These are phyloP conservation scores for Halyomorpha halys DNA, from an alignment of 1,140 invertebrate genomes.

Conservation along the genomic window DNA sequence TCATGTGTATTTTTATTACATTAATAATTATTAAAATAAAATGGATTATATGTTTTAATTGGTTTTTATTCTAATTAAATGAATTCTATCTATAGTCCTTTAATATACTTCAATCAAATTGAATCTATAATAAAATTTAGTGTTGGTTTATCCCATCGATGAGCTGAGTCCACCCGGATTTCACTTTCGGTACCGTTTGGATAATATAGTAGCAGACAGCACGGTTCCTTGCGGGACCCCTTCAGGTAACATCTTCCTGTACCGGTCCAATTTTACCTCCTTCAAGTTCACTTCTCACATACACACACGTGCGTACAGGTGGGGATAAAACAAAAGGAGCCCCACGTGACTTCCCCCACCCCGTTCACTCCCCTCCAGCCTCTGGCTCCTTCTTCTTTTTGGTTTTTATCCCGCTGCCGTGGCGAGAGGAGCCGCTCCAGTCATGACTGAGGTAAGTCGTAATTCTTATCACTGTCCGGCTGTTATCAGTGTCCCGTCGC, in stretches of 20 bases:
- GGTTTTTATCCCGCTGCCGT: neutral
- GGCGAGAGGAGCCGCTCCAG: neutral
- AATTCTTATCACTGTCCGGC: neutral
- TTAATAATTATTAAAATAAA: too few relatives aligned
- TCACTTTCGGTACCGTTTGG: too few relatives aligned
- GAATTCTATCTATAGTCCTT: too few relatives aligned
- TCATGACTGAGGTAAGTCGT: conserved; percentile 9
- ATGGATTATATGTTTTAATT: too few relatives aligned
- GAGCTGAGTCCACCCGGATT: too few relatives aligned
- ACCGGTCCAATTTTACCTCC: neutral
- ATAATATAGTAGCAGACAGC: too few relatives aligned
- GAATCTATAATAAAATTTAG: too few relatives aligned
- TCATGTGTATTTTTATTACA: too few relatives aligned
- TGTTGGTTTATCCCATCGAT: too few relatives aligned
- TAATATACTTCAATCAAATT: too few relatives aligned
- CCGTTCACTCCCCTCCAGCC: neutral
- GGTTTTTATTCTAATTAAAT: too few relatives aligned
- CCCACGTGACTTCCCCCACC: neutral
- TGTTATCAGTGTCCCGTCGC: neutral
- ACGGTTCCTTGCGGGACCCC: conserved; percentile 1
- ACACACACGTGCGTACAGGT: neutral
- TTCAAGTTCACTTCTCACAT: neutral
- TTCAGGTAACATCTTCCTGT: neutral
- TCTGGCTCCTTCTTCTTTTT: conserved; percentile 6
- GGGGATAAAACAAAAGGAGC: neutral